Percentiles rank a stretch among this genome's conserved stretches.
Evolutionary conservation across 92 coral and sea anemone genomes (phyloP).

Genomic region (Anthopleura xanthogrammica): DNA sequence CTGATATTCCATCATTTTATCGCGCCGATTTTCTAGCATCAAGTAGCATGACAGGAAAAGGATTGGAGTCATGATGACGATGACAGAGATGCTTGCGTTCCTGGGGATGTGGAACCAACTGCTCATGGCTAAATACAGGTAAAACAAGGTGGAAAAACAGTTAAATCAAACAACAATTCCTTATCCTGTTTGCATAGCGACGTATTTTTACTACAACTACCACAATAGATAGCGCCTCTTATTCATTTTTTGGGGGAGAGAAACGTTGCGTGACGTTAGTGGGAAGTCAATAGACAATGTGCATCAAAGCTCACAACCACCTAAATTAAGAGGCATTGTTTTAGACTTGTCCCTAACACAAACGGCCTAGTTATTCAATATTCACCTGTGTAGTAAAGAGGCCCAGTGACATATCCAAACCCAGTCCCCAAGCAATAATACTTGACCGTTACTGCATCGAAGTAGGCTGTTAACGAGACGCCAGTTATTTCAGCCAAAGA

Average conservation of each 20-base stretch:
- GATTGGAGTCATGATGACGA: too few relatives aligned
- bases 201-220: too few relatives aligned
- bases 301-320: too few relatives aligned
- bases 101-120: neutral
- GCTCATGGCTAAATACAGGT: neutral
- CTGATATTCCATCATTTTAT: neutral
- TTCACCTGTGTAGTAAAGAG: neutral
- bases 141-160: neutral
- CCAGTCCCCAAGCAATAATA: neutral
- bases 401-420: neutral
- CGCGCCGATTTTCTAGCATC: constrained; percentile 3
- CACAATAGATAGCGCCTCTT: too few relatives aligned
- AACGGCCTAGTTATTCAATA: neutral
- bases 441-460: neutral
- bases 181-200: neutral
- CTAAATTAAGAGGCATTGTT: too few relatives aligned
- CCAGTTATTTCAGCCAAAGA: neutral
- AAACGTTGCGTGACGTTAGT: too few relatives aligned
- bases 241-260: too few relatives aligned
- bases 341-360: too few relatives aligned
- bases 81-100: neutral
- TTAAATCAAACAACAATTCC: neutral
- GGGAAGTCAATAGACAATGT: too few relatives aligned
- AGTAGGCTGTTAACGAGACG: constrained; percentile 11
- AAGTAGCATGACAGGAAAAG: neutral